phyloP scores from a whole-genome alignment of 2,888 invertebrate genomes.

The Euphydryas editha region DNA sequence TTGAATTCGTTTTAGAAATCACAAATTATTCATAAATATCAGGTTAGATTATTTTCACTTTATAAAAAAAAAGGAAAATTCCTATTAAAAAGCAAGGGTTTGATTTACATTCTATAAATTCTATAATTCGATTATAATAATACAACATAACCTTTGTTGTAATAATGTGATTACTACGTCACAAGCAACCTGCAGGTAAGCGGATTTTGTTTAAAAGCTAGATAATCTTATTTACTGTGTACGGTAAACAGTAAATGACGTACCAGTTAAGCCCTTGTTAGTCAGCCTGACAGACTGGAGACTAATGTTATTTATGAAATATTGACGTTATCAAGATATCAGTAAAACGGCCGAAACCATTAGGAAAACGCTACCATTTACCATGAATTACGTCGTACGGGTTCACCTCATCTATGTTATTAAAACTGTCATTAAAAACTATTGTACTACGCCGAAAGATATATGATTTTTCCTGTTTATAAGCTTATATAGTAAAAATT shows the following conservation, averaged over 20 bases:
- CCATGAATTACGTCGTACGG: slow-evolving; percentile 29
- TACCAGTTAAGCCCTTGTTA: slow-evolving; percentile 60
- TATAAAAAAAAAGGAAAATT: neutral
- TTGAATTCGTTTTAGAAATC: too few species aligned
- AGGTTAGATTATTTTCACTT: too few species aligned
- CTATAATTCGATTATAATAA: neutral
- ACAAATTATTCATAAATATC: too few species aligned
- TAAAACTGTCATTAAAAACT: too few species aligned
- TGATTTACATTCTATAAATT: neutral
- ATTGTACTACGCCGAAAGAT: too few species aligned
- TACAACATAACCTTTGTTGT: neutral
- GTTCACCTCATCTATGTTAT: neutral
- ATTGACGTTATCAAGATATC: slow-evolving; percentile 73
- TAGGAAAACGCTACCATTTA: slow-evolving; percentile 56
- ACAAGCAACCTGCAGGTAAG: slow-evolving; percentile 26
- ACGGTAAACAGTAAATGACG: slow-evolving; percentile 59
- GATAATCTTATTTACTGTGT: slow-evolving; percentile 62
- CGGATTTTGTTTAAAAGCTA: slow-evolving; percentile 62
- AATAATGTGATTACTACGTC: slow-evolving; percentile 1
- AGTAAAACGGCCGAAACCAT: slow-evolving; percentile 65
- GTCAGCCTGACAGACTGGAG: slow-evolving; percentile 64
- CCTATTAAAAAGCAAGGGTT: neutral
- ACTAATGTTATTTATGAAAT: slow-evolving; percentile 67
- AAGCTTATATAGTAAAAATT: too few species aligned
- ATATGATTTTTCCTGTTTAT: too few species aligned